A percentile compares a stretch with the other conserved stretches of the same genome.
phyloP scores from a whole-genome alignment of 92 coral and sea anemone species.

The Porites divaricata region DNA sequence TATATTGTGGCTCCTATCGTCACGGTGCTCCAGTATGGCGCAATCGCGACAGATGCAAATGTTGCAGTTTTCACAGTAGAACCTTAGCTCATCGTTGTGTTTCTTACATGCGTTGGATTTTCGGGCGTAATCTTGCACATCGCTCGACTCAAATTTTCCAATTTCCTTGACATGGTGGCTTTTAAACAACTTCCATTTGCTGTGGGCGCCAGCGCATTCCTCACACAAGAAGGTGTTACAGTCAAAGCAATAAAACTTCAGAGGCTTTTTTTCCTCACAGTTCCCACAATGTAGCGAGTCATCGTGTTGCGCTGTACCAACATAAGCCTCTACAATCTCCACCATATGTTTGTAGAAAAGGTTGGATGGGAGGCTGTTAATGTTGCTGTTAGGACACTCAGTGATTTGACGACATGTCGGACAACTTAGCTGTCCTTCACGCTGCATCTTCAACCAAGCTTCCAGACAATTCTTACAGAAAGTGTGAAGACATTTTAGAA shows the following conservation, averaged over 20 bases:
- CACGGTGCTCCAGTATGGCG: slow-evolving; percentile 49
- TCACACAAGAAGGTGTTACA: slow-evolving; percentile 25
- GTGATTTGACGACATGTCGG: slow-evolving; percentile 29
- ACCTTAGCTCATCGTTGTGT: slow-evolving; percentile 34
- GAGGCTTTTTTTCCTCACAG: slow-evolving; percentile 8
- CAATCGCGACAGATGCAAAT: slow-evolving; percentile 59
- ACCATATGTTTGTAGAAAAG: slow-evolving; percentile 31
- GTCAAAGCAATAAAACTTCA: slow-evolving; percentile 14
- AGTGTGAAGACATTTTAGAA: slow-evolving; percentile 20
- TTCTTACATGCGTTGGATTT: slow-evolving; percentile 22
- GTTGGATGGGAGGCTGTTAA: slow-evolving; percentile 28
- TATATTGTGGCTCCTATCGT: slow-evolving; percentile 10
- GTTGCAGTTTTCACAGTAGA: slow-evolving; percentile 46
- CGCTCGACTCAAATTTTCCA: slow-evolving; percentile 18
- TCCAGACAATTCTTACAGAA: slow-evolving; percentile 25
- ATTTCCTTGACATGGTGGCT: slow-evolving; percentile 20
- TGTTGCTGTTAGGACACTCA: slow-evolving; percentile 19
- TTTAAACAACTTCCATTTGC: background rate
- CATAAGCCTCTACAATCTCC: slow-evolving; percentile 13
- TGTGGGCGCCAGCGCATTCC: slow-evolving; percentile 2
- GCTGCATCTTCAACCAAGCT: slow-evolving; percentile 17
- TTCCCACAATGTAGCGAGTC: background rate
- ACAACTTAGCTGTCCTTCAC: slow-evolving; percentile 19
- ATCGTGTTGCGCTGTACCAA: slow-evolving; percentile 1
- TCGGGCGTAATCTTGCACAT: slow-evolving; percentile 25